Evolutionary conservation across 1,140 invertebrate species (phyloP), one percentile per base, ranked within the genome.

Genomic region (Caerostris extrusa): DNA sequence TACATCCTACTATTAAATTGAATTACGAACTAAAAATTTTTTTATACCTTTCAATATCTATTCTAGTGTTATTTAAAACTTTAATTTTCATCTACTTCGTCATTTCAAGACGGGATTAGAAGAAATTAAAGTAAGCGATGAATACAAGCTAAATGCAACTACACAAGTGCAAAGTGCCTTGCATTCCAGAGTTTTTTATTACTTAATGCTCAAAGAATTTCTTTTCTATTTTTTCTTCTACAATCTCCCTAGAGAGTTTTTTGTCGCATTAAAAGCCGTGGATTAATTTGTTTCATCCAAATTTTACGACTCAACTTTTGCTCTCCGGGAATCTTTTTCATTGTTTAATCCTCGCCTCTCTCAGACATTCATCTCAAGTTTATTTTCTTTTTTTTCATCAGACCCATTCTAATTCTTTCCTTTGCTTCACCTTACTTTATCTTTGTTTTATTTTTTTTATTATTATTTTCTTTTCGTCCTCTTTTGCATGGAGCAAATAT

Each of bases 241-340:
- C 83, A 7, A 19, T 34, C 55, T 56, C 56, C 14, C 34, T 12
- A 14, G 17, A 19, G 19, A 64, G 14, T 71, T 90, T 77, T 90
- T 69, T 53, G 10, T 69, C 67, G 53, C 67, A 90, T 90, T 90
- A 90, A 90, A 90, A 90, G 55, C 55, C 67, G 3, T 71, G 88
- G 67, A 90, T 90, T 90, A 90, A 90, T 90, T 90, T 90, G 88
- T 90, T 90, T 90, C 88, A 77, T 90, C 64, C 64, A 90, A 90
- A 77, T 90, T 90, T 90, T 90, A 90, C 88, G 88, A 90, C 64
- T 67, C 3, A 50, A 69, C 60, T 71, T 85, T 85, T 85, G 83
- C 34, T 85, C 7, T 88, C 53, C 17, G 61, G 61, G 19, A 64
- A 53, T 88, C 61, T 88, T 88, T 57, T 88, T 61, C 61, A 57